Evolutionary conservation across 2,113 vertebrate genomes (phyloP).

Genomic region (Nannobrachium achirus): DNA sequence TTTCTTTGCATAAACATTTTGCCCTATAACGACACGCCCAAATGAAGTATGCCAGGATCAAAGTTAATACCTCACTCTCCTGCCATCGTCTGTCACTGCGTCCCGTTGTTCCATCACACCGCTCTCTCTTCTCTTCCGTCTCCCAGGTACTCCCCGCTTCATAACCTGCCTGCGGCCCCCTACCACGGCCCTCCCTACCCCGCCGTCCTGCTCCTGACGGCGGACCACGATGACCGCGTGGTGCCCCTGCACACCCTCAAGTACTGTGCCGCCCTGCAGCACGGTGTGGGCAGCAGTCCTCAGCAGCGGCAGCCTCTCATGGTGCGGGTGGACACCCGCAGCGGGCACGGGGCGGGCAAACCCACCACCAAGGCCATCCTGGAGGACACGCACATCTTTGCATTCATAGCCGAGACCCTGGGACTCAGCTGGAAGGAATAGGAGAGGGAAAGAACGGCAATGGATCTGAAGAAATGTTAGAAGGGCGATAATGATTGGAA

Average conservation of each 20-base stretch:
- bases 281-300: constrained; percentile 55
- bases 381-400: constrained; percentile 78
- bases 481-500: too few relatives aligned
- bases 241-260: constrained; percentile 83
- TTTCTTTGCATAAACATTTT: too few relatives aligned
- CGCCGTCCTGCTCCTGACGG: constrained; percentile 77
- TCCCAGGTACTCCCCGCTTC: constrained; percentile 79
- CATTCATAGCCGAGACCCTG: constrained; percentile 77
- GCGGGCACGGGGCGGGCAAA: constrained; percentile 80
- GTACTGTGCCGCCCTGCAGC: constrained; percentile 75
- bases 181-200: constrained; percentile 63
- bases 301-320: constrained; percentile 74
- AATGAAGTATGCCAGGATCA: too few relatives aligned
- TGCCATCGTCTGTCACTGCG: too few relatives aligned
- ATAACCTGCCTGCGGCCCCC: constrained; percentile 68
- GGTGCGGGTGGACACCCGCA: constrained; percentile 78
- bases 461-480: background rate
- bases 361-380: constrained; percentile 80
- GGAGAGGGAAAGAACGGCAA: background rate
- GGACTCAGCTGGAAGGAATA: constrained; percentile 76
- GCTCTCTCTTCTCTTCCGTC: background rate
- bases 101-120: background rate
- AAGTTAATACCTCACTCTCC: too few relatives aligned
- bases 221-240: constrained; percentile 81
- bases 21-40: too few relatives aligned